phyloP scores from a whole-genome alignment of 2,113 vertebrate genomes.

The Mellivora capensis region DNA sequence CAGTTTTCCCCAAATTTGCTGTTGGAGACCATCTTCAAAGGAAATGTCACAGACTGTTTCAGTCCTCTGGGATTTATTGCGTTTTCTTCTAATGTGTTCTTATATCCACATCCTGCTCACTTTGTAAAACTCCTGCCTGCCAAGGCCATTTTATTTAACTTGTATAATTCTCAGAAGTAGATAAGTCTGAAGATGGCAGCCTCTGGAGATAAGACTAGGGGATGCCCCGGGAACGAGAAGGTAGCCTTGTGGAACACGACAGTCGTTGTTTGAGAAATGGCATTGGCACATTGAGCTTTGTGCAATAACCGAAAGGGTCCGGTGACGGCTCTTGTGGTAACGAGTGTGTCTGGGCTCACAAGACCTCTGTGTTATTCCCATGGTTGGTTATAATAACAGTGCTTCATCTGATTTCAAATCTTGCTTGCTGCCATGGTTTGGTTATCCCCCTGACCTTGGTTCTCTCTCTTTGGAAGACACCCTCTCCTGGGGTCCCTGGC shows the following conservation, averaged over 20 bases:
- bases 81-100: constrained; percentile 38
- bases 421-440: background rate
- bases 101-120: background rate
- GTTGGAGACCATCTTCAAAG: background rate
- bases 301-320: background rate
- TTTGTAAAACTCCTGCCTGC: background rate
- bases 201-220: background rate
- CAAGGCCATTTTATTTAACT: constrained; percentile 5
- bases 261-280: background rate
- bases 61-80: constrained; percentile 7
- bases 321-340: background rate
- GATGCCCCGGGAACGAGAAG: background rate
- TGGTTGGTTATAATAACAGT: background rate
- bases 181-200: background rate
- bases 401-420: background rate
- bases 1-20: background rate
- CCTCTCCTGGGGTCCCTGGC: background rate
- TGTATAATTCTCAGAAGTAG: background rate
- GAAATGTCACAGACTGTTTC: background rate
- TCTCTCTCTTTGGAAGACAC: constrained; percentile 24
- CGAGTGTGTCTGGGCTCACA: background rate
- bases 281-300: background rate
- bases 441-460: background rate
- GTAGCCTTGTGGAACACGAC: background rate
- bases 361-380: background rate